Evolutionary conservation across 2,113 vertebrate genomes (phyloP).

Genomic region (Toxotes chatareus): DNA sequence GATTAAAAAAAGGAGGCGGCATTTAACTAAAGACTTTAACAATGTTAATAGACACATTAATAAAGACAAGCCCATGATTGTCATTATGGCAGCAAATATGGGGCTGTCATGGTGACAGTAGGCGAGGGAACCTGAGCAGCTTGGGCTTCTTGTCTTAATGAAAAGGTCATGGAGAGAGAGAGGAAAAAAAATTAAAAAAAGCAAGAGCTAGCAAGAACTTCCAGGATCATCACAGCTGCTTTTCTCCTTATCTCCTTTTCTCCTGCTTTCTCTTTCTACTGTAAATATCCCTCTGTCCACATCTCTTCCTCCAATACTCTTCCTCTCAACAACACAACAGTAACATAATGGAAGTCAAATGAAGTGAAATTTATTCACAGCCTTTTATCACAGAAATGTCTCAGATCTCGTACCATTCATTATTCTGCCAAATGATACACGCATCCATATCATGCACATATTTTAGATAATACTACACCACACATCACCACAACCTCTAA

Average conservation of each 20-base stretch:
- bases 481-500: no score
- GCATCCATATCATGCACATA: neutral
- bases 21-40: neutral
- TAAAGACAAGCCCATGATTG: neutral
- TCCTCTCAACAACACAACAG: neutral
- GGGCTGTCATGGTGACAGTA: neutral
- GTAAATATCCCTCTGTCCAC: neutral
- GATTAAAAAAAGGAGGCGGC: neutral
- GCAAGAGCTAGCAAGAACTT: neutral
- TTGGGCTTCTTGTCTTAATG: neutral
- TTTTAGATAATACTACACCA: neutral
- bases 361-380: neutral
- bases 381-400: neutral
- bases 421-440: neutral
- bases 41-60: neutral
- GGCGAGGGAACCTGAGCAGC: neutral
- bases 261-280: no score
- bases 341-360: neutral
- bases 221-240: neutral
- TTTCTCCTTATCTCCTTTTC: neutral
- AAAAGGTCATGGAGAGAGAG: neutral
- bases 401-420: slow-evolving; percentile 1
- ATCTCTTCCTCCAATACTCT: neutral
- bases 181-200: neutral
- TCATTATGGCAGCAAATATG: neutral